Evolutionary conservation across 2,113 vertebrate species (phyloP), one percentile per base, ranked within the genome.

Genomic region (Sapayoa aenigma): DNA sequence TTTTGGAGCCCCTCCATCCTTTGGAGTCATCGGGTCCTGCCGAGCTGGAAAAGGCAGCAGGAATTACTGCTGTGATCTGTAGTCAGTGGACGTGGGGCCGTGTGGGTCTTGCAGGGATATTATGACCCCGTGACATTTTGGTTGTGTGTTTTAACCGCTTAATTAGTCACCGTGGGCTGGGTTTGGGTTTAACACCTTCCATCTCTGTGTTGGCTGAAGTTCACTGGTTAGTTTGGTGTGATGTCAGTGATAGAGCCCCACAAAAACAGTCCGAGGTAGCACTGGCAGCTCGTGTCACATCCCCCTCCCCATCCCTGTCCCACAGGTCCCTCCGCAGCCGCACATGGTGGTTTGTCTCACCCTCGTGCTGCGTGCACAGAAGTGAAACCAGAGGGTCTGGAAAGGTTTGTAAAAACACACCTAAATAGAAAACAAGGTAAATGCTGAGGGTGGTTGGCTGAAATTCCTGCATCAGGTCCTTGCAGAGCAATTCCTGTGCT

Each of bases 1-100:
- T 49, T 87, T 89, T 93, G 94, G 93, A 94, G 50, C 27, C 68
- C 11, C 93, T 95, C 92, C 92, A 80, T 81, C 3, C 2, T 69
- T 23, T 46, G 16, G 76, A 94, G 89, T 91, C 91, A 71, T 82
- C 62, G 49, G 62, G 76, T 65, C 28, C 68, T 68, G 66, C 65
- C 14, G 46, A 42, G 77, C 93, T 84, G 63, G 39, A 84, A 89
- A 75, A 75, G 84, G 71, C 58, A 53, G 84, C 67, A 28, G 77
- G 35, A 89, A 59, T 82, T 49, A 33, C 69, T 75, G 53, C 9
- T 69, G 52, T 46, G 89, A n/a, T 55, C 27, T 18, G 31, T 9
- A 79, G 76, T 25, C 60, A 19, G 86, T 0, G 0, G 25, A 9
- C 7, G 1, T 4, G 15, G 47, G 52, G 35, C 76, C 27, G 18